A percentile compares a stretch with the other conserved stretches of the same genome.
phyloP scores from a whole-genome alignment of 1,140 invertebrate species.

The Eriosoma lanigerum region DNA sequence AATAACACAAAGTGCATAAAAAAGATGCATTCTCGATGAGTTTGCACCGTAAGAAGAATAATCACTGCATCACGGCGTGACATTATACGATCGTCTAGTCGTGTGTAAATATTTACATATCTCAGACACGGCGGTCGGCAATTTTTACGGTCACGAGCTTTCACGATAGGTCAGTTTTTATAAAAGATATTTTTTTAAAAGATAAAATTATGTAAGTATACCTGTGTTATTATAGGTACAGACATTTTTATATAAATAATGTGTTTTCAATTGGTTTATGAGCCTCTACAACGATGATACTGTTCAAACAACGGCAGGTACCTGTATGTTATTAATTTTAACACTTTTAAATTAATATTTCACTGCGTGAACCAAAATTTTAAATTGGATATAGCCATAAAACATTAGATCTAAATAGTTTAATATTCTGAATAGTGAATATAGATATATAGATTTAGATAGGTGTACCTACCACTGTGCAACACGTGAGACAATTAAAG shows the following conservation, averaged over 20 bases:
- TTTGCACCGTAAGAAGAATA: not conserved
- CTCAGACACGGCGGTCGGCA: not conserved
- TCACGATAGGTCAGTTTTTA: constrained; percentile 12
- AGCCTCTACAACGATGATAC: not conserved
- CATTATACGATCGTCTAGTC: not conserved
- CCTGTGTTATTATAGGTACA: not conserved
- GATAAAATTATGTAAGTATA: no score
- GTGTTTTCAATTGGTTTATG: constrained; percentile 15
- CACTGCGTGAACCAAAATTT: no score
- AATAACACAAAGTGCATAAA: not conserved
- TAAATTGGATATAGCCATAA: no score
- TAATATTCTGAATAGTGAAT: no score
- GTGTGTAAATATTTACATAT: constrained; percentile 29
- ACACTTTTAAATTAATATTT: no score
- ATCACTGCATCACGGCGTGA: not conserved
- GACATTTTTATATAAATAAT: not conserved
- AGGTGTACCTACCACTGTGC: no score
- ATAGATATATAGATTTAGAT: no score
- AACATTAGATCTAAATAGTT: no score
- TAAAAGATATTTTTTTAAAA: not conserved
- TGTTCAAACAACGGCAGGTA: not conserved
- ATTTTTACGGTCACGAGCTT: constrained; percentile 18
- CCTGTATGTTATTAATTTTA: no score
- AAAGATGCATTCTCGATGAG: not conserved
- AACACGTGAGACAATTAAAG: no score